These are phyloP conservation scores for Acanthurus tractus DNA, from an alignment of 2,797 vertebrate genomes.

Conservation along the genomic window DNA sequence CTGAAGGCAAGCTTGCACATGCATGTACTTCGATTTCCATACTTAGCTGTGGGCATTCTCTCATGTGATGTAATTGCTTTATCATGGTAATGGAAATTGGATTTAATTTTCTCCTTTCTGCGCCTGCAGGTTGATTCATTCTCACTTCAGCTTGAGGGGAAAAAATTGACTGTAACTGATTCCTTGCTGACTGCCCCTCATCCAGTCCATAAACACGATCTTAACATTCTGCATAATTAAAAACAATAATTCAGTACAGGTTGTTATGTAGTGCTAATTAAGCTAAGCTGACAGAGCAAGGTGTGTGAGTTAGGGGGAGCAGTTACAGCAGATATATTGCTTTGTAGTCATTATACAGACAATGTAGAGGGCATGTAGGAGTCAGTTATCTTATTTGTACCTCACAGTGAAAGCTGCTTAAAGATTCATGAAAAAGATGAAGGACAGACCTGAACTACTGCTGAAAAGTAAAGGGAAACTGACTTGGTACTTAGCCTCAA, in stretches of 20 bases:
- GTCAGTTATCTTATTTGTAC: slow-evolving; percentile 57
- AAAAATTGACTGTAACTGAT: slow-evolving; percentile 68
- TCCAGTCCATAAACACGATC: slow-evolving; percentile 77
- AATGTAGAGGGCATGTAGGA: slow-evolving; percentile 55
- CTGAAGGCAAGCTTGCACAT: slow-evolving; percentile 54
- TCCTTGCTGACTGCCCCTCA: slow-evolving; percentile 65
- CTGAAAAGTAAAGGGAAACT: slow-evolving; percentile 11
- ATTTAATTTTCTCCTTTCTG: slow-evolving; percentile 74
- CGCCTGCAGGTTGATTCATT: slow-evolving; percentile 53
- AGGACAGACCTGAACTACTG: slow-evolving; percentile 7
- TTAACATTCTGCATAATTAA: slow-evolving; percentile 84
- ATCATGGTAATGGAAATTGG: slow-evolving; percentile 76
- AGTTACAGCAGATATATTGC: slow-evolving; percentile 54
- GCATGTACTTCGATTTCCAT: slow-evolving; percentile 65
- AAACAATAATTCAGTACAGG: slow-evolving; percentile 83
- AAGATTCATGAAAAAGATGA: slow-evolving; percentile 44
- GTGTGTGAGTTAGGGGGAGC: slow-evolving; percentile 51
- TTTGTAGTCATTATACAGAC: slow-evolving; percentile 61
- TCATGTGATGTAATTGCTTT: slow-evolving; percentile 80
- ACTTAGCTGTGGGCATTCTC: slow-evolving; percentile 66
- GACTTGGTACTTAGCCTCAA: background rate
- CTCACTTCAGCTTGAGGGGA: slow-evolving; percentile 61
- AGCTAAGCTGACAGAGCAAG: slow-evolving; percentile 72
- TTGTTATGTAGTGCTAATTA: slow-evolving; percentile 80
- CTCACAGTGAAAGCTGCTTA: slow-evolving; percentile 28